Evolutionary conservation across 2,113 vertebrate genomes (phyloP).

Genomic region (Etheostoma spectabile): DNA sequence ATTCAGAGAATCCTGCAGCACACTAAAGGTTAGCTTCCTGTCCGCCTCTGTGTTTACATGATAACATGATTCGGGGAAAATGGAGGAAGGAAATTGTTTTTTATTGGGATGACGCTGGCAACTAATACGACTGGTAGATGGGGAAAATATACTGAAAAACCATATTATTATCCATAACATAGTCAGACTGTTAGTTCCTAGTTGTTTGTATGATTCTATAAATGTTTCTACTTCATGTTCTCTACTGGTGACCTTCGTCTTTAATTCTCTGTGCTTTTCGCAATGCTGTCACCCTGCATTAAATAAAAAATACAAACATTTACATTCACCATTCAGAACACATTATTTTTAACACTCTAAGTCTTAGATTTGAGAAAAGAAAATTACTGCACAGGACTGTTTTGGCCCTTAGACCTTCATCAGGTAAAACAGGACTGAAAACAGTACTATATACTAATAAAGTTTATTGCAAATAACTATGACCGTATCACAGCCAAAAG

Average conservation of each 20-base stretch:
- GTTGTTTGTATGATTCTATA: background rate
- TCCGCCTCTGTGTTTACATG: background rate
- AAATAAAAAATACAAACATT: background rate
- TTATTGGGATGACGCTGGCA: background rate
- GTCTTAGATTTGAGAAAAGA: too few species aligned
- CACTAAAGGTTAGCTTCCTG: slow-evolving; percentile 88
- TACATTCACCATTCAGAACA: background rate
- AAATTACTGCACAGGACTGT: too few species aligned
- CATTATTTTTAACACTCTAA: background rate
- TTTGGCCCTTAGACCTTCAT: too few species aligned
- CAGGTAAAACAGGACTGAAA: too few species aligned
- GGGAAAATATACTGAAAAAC: background rate
- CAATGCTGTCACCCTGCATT: background rate
- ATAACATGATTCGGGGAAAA: background rate
- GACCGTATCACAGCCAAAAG: too few species aligned
- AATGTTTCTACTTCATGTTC: background rate
- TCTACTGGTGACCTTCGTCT: background rate
- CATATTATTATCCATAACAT: background rate
- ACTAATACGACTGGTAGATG: background rate
- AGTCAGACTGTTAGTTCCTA: background rate
- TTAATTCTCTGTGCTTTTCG: background rate
- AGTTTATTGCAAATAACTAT: too few species aligned
- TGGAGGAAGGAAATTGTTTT: background rate
- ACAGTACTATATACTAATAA: too few species aligned
- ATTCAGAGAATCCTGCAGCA: slow-evolving; percentile 94